Evolutionary conservation across 2,888 invertebrate genomes (phyloP), one percentile per base, ranked within the genome.

Genomic region (Branchipolynoe longqiensis): DNA sequence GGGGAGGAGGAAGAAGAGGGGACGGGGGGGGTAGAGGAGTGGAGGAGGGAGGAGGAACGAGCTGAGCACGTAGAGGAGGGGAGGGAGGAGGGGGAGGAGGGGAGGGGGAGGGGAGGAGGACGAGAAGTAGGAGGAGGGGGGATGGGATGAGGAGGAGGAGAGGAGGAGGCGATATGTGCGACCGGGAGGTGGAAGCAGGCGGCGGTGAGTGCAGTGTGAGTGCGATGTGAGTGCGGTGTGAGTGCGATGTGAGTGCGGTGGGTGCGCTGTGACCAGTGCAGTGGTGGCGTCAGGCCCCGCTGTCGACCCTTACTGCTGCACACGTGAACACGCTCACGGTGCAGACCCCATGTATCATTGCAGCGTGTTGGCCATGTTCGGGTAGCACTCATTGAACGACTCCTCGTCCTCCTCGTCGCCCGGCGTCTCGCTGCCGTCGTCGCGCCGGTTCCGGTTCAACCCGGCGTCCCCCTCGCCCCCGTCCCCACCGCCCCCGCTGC

Each of bases 281-380:
- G 78, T 78, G 78, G 14, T 78, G 48, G 41, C 48, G 78, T 28
- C 8, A 48, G 48, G 78, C 28, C 78, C 78, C 48, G 78, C 78
- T 48, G 78, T 48, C 22, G 48, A 48, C 78, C 78, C 6, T 28
- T 41, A 31, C 54, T 62, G 74, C 59, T 54, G 83, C 83, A 78
- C 59, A 78, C 86, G 73, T 41, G 84, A 73, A 82, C 28, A 28
- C 69, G 69, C 18, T 83, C 78, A 78, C 28, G 78, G 78, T 78
- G 78, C 78, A 48, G 78, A 78, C 41, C 78, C 78, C 54, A 78
- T 40, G 28, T 78, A 78, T 78, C 78, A 78, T 78, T 78, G 78
- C 31, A 78, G 78, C 48, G 78, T 78, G 78, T 78, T 78, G 54
- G 78, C 41, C 78, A 78, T 78, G 48, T 78, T 78, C 41, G 78